These are phyloP conservation scores for Triops cancriformis DNA, from an alignment of 1,140 invertebrate species.

Conservation along the genomic window DNA sequence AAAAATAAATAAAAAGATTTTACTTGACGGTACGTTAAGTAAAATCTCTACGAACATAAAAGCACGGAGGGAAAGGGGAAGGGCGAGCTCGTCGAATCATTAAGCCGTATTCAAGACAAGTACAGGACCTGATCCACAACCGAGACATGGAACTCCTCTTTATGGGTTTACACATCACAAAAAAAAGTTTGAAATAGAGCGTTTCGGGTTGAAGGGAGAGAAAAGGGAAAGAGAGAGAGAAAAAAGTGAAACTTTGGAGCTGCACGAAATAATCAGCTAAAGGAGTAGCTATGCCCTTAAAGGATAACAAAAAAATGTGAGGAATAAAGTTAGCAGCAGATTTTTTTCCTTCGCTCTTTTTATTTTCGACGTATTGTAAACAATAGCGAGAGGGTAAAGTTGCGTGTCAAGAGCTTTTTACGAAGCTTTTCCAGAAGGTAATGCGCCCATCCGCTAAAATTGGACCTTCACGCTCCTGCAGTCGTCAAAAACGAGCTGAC, in stretches of 20 bases:
- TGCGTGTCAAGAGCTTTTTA: not conserved
- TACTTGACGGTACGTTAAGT: no score
- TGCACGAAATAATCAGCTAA: not conserved
- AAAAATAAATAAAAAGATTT: no score
- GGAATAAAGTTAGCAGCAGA: not conserved
- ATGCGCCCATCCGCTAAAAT: constrained; percentile 9
- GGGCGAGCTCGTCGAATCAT: not conserved
- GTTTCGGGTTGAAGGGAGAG: not conserved
- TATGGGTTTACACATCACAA: not conserved
- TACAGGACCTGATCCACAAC: not conserved
- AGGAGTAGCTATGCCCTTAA: not conserved
- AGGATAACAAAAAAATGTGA: not conserved
- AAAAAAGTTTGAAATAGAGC: not conserved
- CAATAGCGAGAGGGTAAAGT: not conserved
- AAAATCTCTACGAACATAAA: not conserved
- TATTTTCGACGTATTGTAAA: not conserved
- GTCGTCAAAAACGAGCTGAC: not conserved
- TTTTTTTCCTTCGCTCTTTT: no score
- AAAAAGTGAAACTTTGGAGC: not conserved
- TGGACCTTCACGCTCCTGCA: not conserved
- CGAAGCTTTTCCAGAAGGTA: not conserved
- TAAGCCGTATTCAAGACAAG: not conserved
- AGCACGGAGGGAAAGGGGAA: not conserved
- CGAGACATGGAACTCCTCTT: not conserved
- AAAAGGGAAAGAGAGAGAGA: not conserved